These are phyloP conservation scores for Eucriotettix oculatus DNA, from an alignment of 2,888 invertebrate species.

Conservation along the genomic window DNA sequence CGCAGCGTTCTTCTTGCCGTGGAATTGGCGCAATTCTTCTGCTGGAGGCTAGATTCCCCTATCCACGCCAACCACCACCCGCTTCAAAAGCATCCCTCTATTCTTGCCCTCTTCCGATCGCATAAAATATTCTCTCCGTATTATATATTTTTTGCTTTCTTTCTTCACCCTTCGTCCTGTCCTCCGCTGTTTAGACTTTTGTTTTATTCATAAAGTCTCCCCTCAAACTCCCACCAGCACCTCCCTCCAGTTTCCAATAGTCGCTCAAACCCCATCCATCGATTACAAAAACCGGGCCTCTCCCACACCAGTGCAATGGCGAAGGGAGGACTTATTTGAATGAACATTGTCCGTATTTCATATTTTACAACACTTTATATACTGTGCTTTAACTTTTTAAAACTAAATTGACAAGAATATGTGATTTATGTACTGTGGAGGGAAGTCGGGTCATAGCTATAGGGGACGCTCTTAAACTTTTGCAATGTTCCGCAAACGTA, in stretches of 20 bases:
- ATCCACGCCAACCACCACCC: conserved; percentile 10
- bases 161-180: conserved; percentile 21
- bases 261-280: conserved; percentile 5
- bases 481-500: too few relatives aligned
- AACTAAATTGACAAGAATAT: too few relatives aligned
- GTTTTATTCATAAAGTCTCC: conserved; percentile 31
- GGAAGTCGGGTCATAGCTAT: too few relatives aligned
- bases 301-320: too few relatives aligned
- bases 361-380: too few relatives aligned
- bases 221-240: neutral
- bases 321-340: too few relatives aligned
- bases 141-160: conserved; percentile 10
- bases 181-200: conserved; percentile 28
- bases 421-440: too few relatives aligned
- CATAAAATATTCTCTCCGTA: conserved; percentile 17
- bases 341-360: too few relatives aligned
- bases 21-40: conserved; percentile 3
- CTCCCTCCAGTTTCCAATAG: conserved; percentile 4
- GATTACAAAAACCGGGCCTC: conserved; percentile 10
- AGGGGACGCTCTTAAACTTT: too few relatives aligned
- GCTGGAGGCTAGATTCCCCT: conserved; percentile 1
- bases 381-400: too few relatives aligned
- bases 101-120: conserved; percentile 9
- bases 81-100: conserved; percentile 12
- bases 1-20: neutral